Base-by-base conservation (phyloP, 2,113 vertebrate species). In the Ascaphus truei region DNA sequence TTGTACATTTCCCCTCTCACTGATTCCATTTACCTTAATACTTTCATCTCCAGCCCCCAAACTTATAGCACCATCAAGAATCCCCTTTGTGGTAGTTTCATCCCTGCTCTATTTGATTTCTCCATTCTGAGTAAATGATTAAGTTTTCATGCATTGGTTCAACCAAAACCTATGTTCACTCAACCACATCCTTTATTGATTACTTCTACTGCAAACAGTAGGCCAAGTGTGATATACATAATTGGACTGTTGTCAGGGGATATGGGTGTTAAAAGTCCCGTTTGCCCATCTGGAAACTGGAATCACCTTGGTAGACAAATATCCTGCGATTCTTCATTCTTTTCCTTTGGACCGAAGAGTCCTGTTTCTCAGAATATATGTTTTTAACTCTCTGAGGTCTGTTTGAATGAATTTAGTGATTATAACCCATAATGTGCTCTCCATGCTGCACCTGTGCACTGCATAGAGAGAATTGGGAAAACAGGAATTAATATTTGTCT, bases 121-220 rank as follows among this genome's bases (percentile, higher is more conserved):
- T 89, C 77, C 89, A 88, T 88, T 88, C 90, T 90, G 87, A 91
- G 90, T 90, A 86, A 94, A 92, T 95, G 92, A 99, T 99, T 96
- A 94, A 85, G 91, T 94, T 97, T 98, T 96, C 93, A 98, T 98
- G 93, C 94, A 94, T 98, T 96, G 92, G 92, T 91, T 94, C 91
- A 90, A 88, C 92, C 90, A 95, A 95, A 96, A 96, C 94, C 93
- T 94, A 93, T 95, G 94, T 92, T 94, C 94, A 92, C 90, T 98
- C 94, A 96, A 92, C 94, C 95, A 95, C 91, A 87, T 95, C 96
- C 92, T 93, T 91, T 94, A 99, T 98, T 98, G 96, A 99, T 99
- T 98, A 96, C 91, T 94, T 95, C 92, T 92, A 92, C 87, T 81
- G 93, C 95, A 96, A 98, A 96, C 95, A 98, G 93, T 96, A 92